These are phyloP conservation scores for Heloderma charlesbogerti DNA, from an alignment of 2,113 vertebrate genomes.

Conservation along the genomic window DNA sequence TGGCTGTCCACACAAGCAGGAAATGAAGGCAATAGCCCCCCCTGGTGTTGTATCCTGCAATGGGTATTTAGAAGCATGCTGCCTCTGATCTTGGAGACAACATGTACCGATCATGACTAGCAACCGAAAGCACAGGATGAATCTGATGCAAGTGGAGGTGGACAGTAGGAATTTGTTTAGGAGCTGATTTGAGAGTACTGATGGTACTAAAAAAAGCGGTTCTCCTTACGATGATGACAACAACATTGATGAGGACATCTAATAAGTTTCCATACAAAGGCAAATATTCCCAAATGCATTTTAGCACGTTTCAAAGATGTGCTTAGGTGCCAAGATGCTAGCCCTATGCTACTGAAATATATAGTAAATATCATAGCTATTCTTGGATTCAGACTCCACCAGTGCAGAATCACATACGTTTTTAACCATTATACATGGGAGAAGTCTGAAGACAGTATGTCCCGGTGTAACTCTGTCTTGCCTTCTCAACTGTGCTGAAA, in stretches of 20 bases:
- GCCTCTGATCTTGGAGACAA: neutral
- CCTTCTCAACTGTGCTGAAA: neutral
- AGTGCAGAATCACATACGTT: neutral
- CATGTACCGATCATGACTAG: neutral
- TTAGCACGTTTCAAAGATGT: neutral
- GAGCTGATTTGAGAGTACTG: constrained; percentile 28
- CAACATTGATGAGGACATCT: neutral
- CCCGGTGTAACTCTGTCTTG: neutral
- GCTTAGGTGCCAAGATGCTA: neutral
- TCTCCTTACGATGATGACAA: constrained; percentile 48
- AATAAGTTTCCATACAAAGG: constrained; percentile 37
- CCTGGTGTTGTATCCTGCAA: no score
- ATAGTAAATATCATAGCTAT: neutral
- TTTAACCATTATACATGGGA: neutral
- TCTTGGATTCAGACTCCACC: neutral
- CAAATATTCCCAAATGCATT: constrained; percentile 32
- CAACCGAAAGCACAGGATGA: constrained; percentile 28
- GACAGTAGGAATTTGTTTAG: constrained; percentile 28
- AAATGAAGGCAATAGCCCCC: no score
- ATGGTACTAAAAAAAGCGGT: constrained; percentile 47
- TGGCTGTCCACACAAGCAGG: no score
- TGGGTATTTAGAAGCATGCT: no score
- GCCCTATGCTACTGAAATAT: neutral
- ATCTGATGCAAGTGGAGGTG: neutral
- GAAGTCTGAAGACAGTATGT: neutral